phyloP scores from a whole-genome alignment of 2,888 invertebrate species.

The Mantis religiosa region DNA sequence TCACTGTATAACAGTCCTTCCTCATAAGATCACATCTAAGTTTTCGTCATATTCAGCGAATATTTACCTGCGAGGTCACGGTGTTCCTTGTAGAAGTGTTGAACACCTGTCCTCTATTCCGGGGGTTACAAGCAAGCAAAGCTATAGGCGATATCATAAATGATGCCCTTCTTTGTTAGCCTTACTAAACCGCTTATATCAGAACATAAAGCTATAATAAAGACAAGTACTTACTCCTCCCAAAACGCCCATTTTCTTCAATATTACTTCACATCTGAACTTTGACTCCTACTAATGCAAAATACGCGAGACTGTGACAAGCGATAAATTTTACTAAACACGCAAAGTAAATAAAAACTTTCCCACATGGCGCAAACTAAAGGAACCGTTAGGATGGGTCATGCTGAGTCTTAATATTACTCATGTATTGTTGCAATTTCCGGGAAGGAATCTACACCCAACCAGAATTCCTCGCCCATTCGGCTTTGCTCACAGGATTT shows the following conservation, averaged over 20 bases:
- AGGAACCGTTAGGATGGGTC: not conserved
- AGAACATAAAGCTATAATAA: not conserved
- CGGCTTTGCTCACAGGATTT: not conserved
- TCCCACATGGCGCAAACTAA: not conserved
- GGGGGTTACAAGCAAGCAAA: too few species aligned
- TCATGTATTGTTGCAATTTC: not conserved
- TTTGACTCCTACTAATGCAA: not conserved
- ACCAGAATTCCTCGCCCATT: not conserved
- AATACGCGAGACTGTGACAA: not conserved
- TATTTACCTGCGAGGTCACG: too few species aligned
- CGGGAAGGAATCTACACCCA: not conserved
- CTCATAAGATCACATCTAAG: too few species aligned
- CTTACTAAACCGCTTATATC: not conserved
- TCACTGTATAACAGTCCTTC: too few species aligned
- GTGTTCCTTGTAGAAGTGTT: too few species aligned
- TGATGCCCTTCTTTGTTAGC: not conserved
- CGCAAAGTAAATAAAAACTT: not conserved
- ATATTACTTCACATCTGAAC: not conserved
- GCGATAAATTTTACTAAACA: not conserved
- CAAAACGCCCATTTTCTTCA: not conserved
- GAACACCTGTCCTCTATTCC: too few species aligned
- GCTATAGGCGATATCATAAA: too few species aligned
- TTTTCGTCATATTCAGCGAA: too few species aligned
- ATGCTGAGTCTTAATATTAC: not conserved
- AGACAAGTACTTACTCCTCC: not conserved